Conservation (phyloP, 2,113 vertebrate species). For the Otolemur garnettii region DNA sequence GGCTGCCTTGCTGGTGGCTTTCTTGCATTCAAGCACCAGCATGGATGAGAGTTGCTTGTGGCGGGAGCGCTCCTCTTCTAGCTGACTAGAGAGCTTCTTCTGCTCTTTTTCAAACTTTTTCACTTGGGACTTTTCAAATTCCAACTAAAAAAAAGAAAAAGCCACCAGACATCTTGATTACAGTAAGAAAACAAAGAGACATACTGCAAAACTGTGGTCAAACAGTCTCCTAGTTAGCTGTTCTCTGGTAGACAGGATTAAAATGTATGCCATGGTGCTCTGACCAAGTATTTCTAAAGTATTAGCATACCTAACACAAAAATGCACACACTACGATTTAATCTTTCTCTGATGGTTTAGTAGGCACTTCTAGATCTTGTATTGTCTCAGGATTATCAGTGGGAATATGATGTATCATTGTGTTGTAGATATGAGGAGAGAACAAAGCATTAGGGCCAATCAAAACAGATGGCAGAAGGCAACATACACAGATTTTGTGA, state of each 20-base stretch:
- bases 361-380: background rate
- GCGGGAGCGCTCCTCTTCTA: constrained; percentile 95
- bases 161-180: constrained; percentile 60
- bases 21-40: constrained; percentile 96
- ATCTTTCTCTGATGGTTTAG: background rate
- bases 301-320: background rate
- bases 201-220: background rate
- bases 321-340: background rate
- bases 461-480: background rate
- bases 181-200: background rate
- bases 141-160: constrained; percentile 89
- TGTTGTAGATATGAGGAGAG: background rate
- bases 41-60: constrained; percentile 96
- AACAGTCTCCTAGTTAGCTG: background rate
- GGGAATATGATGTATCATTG: background rate
- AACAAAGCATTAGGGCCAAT: background rate
- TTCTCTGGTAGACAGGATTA: background rate
- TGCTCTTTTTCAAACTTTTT: constrained; percentile 96
- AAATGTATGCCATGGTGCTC: accelerated
- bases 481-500: background rate
- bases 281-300: background rate
- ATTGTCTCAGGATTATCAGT: background rate
- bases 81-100: constrained; percentile 92
- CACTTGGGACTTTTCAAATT: constrained; percentile 96
- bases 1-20: constrained; percentile 92